Evolutionary conservation across 1,140 invertebrate species (phyloP), one percentile per base, ranked within the genome.

Genomic region (Drosophila novamexicana): DNA sequence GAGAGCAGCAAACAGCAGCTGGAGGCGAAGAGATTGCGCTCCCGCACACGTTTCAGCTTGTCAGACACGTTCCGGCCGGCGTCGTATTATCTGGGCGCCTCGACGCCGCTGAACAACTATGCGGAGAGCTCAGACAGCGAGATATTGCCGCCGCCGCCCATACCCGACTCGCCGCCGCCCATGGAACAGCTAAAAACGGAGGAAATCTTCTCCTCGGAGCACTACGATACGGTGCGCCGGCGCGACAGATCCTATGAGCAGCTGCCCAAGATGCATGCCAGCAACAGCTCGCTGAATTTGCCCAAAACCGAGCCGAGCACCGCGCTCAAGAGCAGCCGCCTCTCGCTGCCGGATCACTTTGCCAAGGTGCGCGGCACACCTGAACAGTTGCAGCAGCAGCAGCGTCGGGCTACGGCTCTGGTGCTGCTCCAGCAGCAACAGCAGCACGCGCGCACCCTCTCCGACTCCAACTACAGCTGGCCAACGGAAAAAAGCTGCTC

Each of bases 1-100:
- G 97, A 97, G 93, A 95, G 95, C 8, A 96, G 95, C 1, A 96
- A 96, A 91, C 96, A 97, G 92, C 96, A 97, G 79, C 90, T 96
- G 44, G 95, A 96, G 76, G 94, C 95, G 0, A 93, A 95, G 34
- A 94, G 95, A 62, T 93, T 95, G 16, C 95, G 95, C 6, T 93
- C 94, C 14, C 95, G 96, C 75, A 95, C 95, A 0, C 93, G 97
- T 69, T 97, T 97, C 82, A 97, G 96, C 91, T 93, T 97, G 16
- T 97, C 96, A 0, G 97, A 97, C 86, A 97, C 96, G 1, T 98
- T 97, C 78, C 93, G 97, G 75, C 97, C 97, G 1, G 97, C 97
- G 1, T 97, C 97, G 0, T 97, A 97, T 84, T 98, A 97, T 84
- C 86, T 97, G 44, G 95, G 96, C 34, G 94, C 93, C 0, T 81